These are phyloP conservation scores for Drosophila cracens DNA, from an alignment of 2,888 invertebrate genomes.

Conservation along the genomic window DNA sequence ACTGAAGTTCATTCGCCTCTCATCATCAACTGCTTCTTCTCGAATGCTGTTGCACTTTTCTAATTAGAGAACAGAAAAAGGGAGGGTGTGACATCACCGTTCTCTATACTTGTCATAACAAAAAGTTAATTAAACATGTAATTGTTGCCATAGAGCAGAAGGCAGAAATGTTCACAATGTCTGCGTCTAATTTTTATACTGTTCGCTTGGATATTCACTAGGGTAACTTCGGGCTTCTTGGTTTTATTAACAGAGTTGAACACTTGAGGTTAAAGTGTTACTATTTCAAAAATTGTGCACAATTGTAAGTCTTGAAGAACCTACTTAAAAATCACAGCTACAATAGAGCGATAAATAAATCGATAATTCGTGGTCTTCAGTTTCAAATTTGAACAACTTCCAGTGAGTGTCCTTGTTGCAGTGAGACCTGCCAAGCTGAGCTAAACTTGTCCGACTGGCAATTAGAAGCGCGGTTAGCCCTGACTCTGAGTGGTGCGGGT, in stretches of 20 bases:
- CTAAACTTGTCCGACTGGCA: conserved; percentile 45
- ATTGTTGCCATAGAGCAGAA: conserved; percentile 61
- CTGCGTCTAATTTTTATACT: conserved; percentile 15
- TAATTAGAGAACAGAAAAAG: conserved; percentile 23
- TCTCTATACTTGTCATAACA: conserved; percentile 63
- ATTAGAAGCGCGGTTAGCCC: conserved; percentile 53
- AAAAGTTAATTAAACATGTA: conserved; percentile 79
- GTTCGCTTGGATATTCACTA: conserved; percentile 1
- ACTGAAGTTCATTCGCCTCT: conserved; percentile 33
- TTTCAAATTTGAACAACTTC: conserved; percentile 35
- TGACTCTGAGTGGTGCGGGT: background rate
- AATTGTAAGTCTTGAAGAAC: background rate
- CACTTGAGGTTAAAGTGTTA: background rate
- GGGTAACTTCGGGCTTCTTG: conserved; percentile 19
- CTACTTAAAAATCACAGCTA: background rate
- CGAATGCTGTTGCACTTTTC: conserved; percentile 22
- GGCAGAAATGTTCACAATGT: conserved; percentile 51
- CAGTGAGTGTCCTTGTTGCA: conserved; percentile 28
- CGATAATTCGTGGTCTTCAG: background rate
- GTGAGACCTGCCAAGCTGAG: conserved; percentile 8
- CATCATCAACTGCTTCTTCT: background rate
- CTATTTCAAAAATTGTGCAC: background rate
- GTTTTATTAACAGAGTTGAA: background rate
- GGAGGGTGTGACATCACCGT: conserved; percentile 4
- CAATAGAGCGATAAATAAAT: background rate